phyloP scores from a whole-genome alignment of 2,113 vertebrate genomes.

The Trematocara zebra region DNA sequence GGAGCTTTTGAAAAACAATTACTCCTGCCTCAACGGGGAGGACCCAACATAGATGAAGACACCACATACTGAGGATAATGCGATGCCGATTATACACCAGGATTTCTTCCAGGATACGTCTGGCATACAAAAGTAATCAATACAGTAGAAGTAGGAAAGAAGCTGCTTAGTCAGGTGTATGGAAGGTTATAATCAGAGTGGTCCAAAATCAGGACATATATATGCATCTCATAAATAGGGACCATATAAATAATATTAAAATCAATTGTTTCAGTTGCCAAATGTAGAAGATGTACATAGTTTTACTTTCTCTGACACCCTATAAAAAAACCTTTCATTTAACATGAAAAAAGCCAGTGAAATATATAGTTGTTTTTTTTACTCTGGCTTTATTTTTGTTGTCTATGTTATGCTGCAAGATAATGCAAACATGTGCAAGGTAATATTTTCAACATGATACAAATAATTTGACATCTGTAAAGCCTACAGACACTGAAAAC shows the following conservation, averaged over 20 bases:
- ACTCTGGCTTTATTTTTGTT: not conserved
- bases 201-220: not conserved
- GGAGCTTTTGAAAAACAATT: not conserved
- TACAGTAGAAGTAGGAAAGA: constrained; percentile 2
- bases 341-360: not conserved
- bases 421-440: not conserved
- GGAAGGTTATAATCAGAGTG: not conserved
- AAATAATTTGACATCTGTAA: not conserved
- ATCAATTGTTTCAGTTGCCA: not conserved
- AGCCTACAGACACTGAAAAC: not conserved
- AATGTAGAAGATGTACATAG: not conserved
- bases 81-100: not conserved
- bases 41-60: not conserved
- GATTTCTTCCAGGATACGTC: constrained; percentile 14
- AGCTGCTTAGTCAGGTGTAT: constrained; percentile 18
- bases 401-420: not conserved
- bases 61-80: not conserved
- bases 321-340: not conserved
- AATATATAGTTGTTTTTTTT: not conserved
- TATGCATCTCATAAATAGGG: not conserved
- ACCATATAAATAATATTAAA: not conserved
- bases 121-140: constrained; percentile 39
- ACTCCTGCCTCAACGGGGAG: not conserved
- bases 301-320: not conserved
- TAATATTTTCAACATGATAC: not conserved